These are phyloP conservation scores for Hippotragus niger DNA, from an alignment of 2,113 vertebrate species.

Conservation along the genomic window DNA sequence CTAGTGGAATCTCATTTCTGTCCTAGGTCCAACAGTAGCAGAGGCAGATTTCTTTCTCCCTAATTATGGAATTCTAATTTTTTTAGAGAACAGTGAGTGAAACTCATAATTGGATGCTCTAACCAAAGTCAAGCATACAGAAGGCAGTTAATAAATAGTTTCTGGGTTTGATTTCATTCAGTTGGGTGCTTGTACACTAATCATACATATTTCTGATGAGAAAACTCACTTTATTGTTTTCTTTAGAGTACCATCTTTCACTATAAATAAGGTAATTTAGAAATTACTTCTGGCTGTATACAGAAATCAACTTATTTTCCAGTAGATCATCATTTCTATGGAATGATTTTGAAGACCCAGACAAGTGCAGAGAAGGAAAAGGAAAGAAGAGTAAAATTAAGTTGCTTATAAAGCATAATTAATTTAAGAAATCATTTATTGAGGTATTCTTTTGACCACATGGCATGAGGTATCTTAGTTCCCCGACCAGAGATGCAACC, in stretches of 20 bases:
- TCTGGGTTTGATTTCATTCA: constrained; percentile 2
- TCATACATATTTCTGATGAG: background rate
- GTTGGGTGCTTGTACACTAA: background rate
- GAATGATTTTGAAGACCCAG: background rate
- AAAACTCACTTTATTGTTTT: background rate
- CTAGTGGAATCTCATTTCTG: background rate
- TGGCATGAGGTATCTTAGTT: background rate
- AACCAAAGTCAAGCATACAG: background rate
- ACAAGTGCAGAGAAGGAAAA: background rate
- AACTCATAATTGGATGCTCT: background rate
- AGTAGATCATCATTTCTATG: background rate
- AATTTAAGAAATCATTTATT: background rate
- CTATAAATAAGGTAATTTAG: background rate
- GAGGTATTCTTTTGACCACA: background rate
- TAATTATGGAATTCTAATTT: background rate
- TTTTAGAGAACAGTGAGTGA: background rate
- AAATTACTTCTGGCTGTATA: background rate
- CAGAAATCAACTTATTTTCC: background rate
- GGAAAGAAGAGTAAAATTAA: background rate
- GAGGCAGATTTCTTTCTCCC: background rate
- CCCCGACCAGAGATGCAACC: background rate
- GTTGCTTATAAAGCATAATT: background rate
- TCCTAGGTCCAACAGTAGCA: background rate
- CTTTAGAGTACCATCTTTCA: background rate
- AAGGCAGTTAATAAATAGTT: background rate